These are phyloP conservation scores for Crotalus adamanteus DNA, from an alignment of 2,797 vertebrate genomes.

Conservation along the genomic window DNA sequence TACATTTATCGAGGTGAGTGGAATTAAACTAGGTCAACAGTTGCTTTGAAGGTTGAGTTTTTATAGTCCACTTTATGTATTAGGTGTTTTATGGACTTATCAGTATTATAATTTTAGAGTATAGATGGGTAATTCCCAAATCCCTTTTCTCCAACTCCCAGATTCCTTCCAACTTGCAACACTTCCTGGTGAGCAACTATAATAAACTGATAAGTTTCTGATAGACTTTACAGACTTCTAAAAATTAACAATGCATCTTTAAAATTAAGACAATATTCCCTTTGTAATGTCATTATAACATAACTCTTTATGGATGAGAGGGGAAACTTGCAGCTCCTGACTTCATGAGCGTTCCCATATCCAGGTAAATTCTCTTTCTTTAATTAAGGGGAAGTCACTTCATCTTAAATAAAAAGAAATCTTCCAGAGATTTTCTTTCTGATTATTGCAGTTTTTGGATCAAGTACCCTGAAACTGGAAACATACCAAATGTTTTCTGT, in stretches of 20 bases:
- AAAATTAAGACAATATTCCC: not conserved
- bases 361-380: not conserved
- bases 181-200: not conserved
- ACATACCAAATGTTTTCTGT: not conserved
- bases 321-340: not conserved
- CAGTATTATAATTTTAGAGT: not conserved
- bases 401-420: not conserved
- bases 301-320: not conserved
- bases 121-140: not conserved
- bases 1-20: slow-evolving; percentile 90
- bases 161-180: not conserved
- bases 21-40: not conserved
- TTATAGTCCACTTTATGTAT: not conserved
- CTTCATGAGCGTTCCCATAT: not conserved
- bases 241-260: not conserved
- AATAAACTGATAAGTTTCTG: not conserved
- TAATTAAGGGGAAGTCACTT: not conserved
- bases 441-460: not conserved
- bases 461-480: not conserved
- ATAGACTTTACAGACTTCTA: not conserved
- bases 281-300: not conserved
- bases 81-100: not conserved
- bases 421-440: not conserved
- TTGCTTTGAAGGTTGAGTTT: not conserved
- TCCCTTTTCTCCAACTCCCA: not conserved